These are phyloP conservation scores for Centropristis striata DNA, from an alignment of 2,113 vertebrate genomes.

Conservation along the genomic window DNA sequence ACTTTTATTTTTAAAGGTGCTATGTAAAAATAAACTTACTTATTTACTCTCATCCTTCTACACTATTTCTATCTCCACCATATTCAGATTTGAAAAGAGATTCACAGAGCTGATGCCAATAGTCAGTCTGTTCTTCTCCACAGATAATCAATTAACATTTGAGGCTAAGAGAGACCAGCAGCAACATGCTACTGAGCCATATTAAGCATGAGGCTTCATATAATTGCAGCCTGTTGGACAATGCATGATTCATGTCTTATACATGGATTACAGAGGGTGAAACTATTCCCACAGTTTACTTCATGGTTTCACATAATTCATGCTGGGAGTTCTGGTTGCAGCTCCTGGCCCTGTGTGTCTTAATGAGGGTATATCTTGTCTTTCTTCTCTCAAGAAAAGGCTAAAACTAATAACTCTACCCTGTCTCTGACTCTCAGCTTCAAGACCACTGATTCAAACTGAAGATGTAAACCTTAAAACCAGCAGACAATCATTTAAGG, in stretches of 20 bases:
- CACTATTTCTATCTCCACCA: not conserved
- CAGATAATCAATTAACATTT: not conserved
- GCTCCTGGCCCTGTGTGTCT: too few species aligned
- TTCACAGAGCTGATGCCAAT: not conserved
- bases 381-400: too few species aligned
- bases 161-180: not conserved
- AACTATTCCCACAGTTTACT: not conserved
- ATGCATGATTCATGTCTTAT: not conserved
- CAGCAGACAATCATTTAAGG: too few species aligned
- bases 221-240: not conserved
- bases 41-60: conserved; percentile 3
- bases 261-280: not conserved
- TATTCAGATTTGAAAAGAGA: not conserved
- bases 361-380: too few species aligned
- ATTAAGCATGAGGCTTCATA: not conserved
- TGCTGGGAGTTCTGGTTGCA: not conserved
- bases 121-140: not conserved
- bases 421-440: not conserved
- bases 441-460: not conserved
- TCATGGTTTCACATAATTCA: not conserved
- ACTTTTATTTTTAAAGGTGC: too few species aligned
- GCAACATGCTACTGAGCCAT: not conserved
- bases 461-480: not conserved
- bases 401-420: too few species aligned
- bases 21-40: too few species aligned